Conservation (phyloP, 2,888 invertebrate genomes). For the Altica lythri region DNA sequence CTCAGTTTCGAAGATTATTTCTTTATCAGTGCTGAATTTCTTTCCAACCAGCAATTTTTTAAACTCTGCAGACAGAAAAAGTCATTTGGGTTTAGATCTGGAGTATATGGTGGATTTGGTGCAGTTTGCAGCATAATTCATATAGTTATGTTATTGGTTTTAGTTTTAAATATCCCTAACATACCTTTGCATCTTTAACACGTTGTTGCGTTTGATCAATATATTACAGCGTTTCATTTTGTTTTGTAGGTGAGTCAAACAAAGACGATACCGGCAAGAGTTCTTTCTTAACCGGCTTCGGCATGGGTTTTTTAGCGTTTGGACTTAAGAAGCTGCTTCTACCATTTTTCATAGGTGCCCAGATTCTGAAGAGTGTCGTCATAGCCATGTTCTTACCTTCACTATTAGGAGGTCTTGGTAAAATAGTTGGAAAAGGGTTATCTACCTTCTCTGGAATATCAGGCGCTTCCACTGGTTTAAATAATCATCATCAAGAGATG, state of each 20-base stretch:
- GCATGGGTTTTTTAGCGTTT: constrained; percentile 72
- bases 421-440: constrained; percentile 80
- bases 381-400: constrained; percentile 85
- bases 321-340: constrained; percentile 83
- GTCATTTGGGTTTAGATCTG: too few relatives aligned
- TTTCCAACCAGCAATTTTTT: too few relatives aligned
- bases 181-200: too few relatives aligned
- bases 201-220: too few relatives aligned
- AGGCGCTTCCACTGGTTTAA: constrained; percentile 53
- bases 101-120: too few relatives aligned
- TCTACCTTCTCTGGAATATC: constrained; percentile 65
- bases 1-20: too few relatives aligned
- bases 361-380: constrained; percentile 80
- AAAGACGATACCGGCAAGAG: constrained; percentile 58
- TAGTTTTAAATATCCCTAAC: too few relatives aligned
- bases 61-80: too few relatives aligned
- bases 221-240: neutral
- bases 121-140: too few relatives aligned
- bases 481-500: constrained; percentile 55
- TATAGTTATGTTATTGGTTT: too few relatives aligned
- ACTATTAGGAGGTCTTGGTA: constrained; percentile 80
- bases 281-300: constrained; percentile 68
- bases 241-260: constrained; percentile 16
- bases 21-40: too few relatives aligned
- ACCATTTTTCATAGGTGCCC: constrained; percentile 80